Evolutionary conservation across 2,113 vertebrate genomes (phyloP).

Genomic region (Danionella cerebrum): DNA sequence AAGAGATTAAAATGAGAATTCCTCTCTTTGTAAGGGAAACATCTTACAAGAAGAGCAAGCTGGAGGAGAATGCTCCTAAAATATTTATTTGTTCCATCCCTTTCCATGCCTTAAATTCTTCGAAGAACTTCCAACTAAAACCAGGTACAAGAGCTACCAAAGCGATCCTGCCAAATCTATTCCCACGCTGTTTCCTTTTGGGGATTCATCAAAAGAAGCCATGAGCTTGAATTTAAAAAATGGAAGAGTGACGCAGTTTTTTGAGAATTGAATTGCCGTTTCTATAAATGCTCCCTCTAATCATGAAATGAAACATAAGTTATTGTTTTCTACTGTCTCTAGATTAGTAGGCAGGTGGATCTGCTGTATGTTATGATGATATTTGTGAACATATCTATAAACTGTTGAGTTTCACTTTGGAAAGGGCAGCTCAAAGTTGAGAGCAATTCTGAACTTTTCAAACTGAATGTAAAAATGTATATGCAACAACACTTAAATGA

Average conservation of each 20-base stretch:
- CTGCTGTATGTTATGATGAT: conserved; percentile 64
- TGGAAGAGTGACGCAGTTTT: background rate
- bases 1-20: background rate
- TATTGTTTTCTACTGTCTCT: conserved; percentile 49
- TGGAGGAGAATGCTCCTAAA: background rate
- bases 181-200: background rate
- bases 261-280: too few species aligned
- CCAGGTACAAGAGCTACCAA: conserved; percentile 60
- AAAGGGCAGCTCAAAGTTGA: conserved; percentile 61
- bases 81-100: conserved; percentile 64
- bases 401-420: conserved; percentile 65
- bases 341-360: conserved; percentile 43
- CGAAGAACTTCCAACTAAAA: conserved; percentile 57
- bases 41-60: background rate
- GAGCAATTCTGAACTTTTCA: conserved; percentile 47
- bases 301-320: conserved; percentile 32
- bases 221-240: conserved; percentile 1
- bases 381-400: conserved; percentile 48
- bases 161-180: conserved; percentile 70
- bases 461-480: conserved; percentile 53
- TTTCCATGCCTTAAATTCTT: conserved; percentile 61
- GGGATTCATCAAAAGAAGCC: background rate
- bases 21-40: background rate
- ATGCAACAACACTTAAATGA: conserved; percentile 24
- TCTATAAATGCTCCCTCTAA: conserved; percentile 19